phyloP scores from a whole-genome alignment of 2,797 vertebrate species.

The Danio jaintianensis region DNA sequence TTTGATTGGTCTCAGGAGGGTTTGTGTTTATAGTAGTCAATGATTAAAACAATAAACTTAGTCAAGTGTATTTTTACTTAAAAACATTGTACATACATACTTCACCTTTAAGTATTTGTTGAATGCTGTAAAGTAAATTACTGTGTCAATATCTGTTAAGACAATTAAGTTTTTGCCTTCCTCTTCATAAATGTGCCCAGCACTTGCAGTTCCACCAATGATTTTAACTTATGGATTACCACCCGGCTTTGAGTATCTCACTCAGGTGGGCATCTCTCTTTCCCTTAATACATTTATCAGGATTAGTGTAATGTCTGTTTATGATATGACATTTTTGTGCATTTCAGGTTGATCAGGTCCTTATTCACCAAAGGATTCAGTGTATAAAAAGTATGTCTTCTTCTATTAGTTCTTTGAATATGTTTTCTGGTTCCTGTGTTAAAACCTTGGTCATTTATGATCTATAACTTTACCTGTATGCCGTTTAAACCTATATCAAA shows the following conservation, averaged over 20 bases:
- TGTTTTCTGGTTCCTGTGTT: constrained; percentile 1
- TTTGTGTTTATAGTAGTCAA: no score
- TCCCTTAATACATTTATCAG: background rate
- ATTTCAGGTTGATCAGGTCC: constrained; percentile 84
- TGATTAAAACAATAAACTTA: no score
- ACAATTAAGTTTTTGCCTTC: background rate
- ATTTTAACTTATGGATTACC: constrained; percentile 75
- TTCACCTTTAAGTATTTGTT: background rate
- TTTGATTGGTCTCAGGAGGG: no score
- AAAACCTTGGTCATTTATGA: background rate
- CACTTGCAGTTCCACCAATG: constrained; percentile 21
- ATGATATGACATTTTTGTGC: background rate
- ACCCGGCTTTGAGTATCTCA: constrained; percentile 84
- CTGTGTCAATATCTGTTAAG: no score
- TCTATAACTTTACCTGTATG: background rate
- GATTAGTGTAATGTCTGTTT: background rate
- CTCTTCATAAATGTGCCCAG: constrained; percentile 40
- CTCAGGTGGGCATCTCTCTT: constrained; percentile 76
- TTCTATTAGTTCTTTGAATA: background rate
- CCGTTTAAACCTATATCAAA: background rate
- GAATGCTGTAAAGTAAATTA: no score
- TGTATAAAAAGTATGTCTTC: constrained; percentile 80
- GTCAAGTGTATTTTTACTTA: no score
- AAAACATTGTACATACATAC: no score
- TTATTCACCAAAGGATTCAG: constrained; percentile 89